A percentile compares a stretch with the other conserved stretches of the same genome.
phyloP scores from a whole-genome alignment of 1,140 invertebrate genomes.

The Neotoxoptera formosana region DNA sequence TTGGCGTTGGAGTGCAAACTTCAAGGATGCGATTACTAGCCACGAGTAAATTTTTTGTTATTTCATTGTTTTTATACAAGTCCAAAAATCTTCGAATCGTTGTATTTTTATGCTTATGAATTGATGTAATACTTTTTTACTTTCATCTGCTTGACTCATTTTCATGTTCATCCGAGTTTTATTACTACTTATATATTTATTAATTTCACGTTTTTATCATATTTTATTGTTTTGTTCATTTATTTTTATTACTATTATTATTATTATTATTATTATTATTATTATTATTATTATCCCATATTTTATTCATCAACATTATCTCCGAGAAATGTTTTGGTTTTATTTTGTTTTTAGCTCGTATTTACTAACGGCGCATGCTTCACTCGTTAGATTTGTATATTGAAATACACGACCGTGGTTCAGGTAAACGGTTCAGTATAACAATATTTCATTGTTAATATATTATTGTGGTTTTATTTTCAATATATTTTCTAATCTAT shows the following conservation, averaged over 20 bases:
- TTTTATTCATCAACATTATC: conserved; percentile 45
- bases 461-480: conserved; percentile 31
- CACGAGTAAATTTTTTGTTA: conserved; percentile 71
- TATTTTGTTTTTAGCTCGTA: conserved; percentile 52
- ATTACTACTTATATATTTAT: conserved; percentile 60
- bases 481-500: neutral
- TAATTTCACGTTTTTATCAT: conserved; percentile 62
- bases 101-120: conserved; percentile 62
- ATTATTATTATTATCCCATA: conserved; percentile 2
- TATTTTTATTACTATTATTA: conserved; percentile 32
- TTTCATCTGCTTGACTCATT: conserved; percentile 60
- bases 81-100: conserved; percentile 59
- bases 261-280: conserved; percentile 36
- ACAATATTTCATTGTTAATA: conserved; percentile 7
- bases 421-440: conserved; percentile 41
- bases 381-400: conserved; percentile 21
- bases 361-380: conserved; percentile 47
- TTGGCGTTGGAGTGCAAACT: conserved; percentile 93
- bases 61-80: conserved; percentile 62
- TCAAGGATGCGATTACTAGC: conserved; percentile 87
- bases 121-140: conserved; percentile 59
- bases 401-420: conserved; percentile 27
- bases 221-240: conserved; percentile 59
- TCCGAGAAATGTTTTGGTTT: conserved; percentile 41
- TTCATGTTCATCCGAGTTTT: conserved; percentile 64